These are phyloP conservation scores for Aphaenogaster floridana DNA, from an alignment of 1,140 invertebrate genomes.

Conservation along the genomic window DNA sequence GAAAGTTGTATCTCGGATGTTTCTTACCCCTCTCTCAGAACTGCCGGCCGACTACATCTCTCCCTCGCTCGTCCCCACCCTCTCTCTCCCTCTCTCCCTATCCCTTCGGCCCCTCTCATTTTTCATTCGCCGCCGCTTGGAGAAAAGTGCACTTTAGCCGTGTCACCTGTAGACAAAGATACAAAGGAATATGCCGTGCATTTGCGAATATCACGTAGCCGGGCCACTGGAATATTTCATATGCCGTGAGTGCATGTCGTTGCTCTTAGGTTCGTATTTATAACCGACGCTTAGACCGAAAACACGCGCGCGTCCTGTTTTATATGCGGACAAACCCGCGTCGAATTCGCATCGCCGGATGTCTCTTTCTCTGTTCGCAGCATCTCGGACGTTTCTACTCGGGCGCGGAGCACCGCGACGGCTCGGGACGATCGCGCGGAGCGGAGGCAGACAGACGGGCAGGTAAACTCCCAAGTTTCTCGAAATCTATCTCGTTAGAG, in stretches of 20 bases:
- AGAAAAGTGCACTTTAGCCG: conserved; percentile 75
- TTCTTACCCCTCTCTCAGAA: conserved; percentile 30
- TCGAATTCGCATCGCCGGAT: background rate
- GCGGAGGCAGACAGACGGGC: background rate
- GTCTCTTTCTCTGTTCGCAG: background rate
- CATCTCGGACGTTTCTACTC: background rate
- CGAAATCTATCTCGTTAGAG: conserved; percentile 7
- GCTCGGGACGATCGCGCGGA: background rate
- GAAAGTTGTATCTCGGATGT: conserved; percentile 63
- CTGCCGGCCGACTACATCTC: conserved; percentile 13
- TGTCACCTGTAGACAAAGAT: conserved; percentile 76
- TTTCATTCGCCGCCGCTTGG: conserved; percentile 71
- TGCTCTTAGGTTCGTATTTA: conserved; percentile 65
- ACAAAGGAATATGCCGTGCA: conserved; percentile 74
- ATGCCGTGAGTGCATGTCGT: conserved; percentile 63
- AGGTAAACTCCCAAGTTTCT: conserved; percentile 17
- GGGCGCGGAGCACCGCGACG: background rate
- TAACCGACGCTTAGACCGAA: conserved; percentile 52
- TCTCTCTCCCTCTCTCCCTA: background rate
- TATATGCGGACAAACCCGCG: background rate
- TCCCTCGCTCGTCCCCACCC: conserved; percentile 4
- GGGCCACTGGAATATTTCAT: conserved; percentile 72
- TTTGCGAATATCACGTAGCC: conserved; percentile 74
- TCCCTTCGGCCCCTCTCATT: conserved; percentile 59
- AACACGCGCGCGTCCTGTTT: conserved; percentile 42